Evolutionary conservation across 2,888 invertebrate species (phyloP).

Genomic region (Agonopterix subpropinquella): DNA sequence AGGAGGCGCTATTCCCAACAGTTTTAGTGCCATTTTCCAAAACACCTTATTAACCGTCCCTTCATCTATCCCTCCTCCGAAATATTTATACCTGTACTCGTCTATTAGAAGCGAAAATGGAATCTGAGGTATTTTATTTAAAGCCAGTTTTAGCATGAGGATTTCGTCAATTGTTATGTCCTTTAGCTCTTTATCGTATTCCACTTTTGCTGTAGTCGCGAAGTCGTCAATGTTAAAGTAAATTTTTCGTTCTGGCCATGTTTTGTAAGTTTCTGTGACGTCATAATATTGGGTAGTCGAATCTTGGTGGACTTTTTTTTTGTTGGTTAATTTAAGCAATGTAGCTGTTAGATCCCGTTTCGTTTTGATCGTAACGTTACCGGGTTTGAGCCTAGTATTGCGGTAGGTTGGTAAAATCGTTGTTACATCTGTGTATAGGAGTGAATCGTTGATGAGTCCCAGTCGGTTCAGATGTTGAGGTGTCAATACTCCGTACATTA

Average conservation of each 20-base stretch:
- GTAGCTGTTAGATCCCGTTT: too few species aligned
- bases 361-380: too few species aligned
- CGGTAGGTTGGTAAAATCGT: too few species aligned
- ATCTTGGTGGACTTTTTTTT: neutral
- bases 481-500: constrained; percentile 80
- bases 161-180: constrained; percentile 48
- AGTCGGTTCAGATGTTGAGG: constrained; percentile 80
- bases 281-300: too few species aligned
- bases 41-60: constrained; percentile 73
- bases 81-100: constrained; percentile 82
- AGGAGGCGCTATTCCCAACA: constrained; percentile 78
- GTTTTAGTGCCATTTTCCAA: constrained; percentile 75
- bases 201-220: neutral
- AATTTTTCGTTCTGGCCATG: neutral
- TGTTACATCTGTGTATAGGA: constrained; percentile 38
- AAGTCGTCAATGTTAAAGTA: too few species aligned
- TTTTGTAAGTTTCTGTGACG: neutral
- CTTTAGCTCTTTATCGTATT: neutral
- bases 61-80: constrained; percentile 68
- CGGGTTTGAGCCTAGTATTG: too few species aligned
- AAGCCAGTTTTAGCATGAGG: constrained; percentile 75
- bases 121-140: constrained; percentile 81
- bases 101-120: constrained; percentile 81
- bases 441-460: constrained; percentile 74
- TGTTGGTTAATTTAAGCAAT: neutral